Percentiles rank a stretch among this genome's conserved stretches.
Evolutionary conservation across 2,797 vertebrate species (phyloP).

Genomic region (Tenualosa thibaudeaui): DNA sequence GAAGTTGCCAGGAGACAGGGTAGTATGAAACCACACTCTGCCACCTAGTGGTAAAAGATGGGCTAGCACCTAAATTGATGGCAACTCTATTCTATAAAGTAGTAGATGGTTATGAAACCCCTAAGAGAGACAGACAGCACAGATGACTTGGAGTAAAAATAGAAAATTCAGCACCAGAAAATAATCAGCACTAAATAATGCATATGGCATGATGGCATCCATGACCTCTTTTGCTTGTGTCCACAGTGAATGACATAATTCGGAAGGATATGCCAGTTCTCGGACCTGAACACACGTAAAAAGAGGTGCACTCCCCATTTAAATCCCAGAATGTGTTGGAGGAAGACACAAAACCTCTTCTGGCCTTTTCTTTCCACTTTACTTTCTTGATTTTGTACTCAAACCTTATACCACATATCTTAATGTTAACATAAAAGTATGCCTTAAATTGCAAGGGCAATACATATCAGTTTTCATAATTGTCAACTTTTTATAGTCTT

Average conservation of each 20-base stretch:
- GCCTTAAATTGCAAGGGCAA: not conserved
- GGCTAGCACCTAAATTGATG: not conserved
- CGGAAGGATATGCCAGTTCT: slow-evolving; percentile 91
- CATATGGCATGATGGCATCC: too few relatives aligned
- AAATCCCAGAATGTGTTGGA: not conserved
- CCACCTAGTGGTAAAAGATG: slow-evolving; percentile 29
- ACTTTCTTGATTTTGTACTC: slow-evolving; percentile 8
- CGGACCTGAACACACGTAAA: slow-evolving; percentile 76
- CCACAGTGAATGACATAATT: slow-evolving; percentile 93
- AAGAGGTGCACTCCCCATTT: slow-evolving; percentile 54
- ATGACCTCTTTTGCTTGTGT: not conserved
- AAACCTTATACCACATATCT: slow-evolving; percentile 8
- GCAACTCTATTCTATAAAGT: not conserved
- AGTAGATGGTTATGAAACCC: not conserved
- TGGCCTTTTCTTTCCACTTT: not conserved
- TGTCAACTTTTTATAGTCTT: not conserved
- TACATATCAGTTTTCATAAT: slow-evolving; percentile 11
- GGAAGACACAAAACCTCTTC: not conserved
- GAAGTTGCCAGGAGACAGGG: slow-evolving; percentile 30
- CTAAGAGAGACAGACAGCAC: not conserved
- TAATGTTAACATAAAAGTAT: slow-evolving; percentile 17
- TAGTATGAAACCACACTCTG: slow-evolving; percentile 23
- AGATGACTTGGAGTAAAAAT: not conserved
- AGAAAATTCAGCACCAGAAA: not conserved
- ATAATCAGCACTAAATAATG: not conserved